Evolutionary conservation across 37 sponge, comb jelly and placozoan genomes (phyloP).

Genomic region (Halisarca cf. caerulea): DNA sequence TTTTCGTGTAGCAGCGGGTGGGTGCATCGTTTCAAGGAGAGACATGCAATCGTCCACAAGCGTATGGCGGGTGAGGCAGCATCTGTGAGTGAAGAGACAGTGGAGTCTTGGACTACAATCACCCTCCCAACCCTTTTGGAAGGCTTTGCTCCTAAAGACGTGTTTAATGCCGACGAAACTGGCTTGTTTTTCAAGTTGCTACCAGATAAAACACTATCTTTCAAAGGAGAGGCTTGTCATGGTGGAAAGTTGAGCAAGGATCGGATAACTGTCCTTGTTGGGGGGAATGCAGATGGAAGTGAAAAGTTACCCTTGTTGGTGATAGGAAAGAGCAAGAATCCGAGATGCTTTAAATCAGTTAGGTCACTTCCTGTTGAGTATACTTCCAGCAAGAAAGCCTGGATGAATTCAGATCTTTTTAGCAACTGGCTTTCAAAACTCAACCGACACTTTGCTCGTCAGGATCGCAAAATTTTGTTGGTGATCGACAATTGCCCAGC

Average conservation of each 20-base stretch:
- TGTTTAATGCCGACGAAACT: not conserved
- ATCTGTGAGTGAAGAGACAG: not conserved
- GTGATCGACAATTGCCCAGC: not conserved
- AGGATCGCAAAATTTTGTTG: not conserved
- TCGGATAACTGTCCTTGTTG: not conserved
- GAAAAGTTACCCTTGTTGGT: not conserved
- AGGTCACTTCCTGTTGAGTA: not conserved
- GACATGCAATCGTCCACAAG: not conserved
- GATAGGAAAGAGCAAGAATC: constrained; percentile 2
- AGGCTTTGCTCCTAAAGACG: not conserved
- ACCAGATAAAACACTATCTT: not conserved
- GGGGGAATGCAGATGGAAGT: not conserved
- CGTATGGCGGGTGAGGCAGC: not conserved
- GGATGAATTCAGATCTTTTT: not conserved
- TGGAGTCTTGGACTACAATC: not conserved
- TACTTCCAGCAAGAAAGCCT: not conserved
- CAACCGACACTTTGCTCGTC: not conserved
- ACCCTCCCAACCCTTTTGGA: not conserved
- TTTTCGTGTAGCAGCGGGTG: not conserved
- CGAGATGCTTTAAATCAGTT: not conserved
- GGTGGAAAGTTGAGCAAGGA: not conserved
- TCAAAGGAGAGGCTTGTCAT: not conserved
- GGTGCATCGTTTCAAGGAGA: not conserved
- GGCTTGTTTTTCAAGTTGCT: not conserved
- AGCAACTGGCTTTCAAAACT: not conserved